Conservation (phyloP, 2,797 vertebrate species). For the Prionace glauca region DNA sequence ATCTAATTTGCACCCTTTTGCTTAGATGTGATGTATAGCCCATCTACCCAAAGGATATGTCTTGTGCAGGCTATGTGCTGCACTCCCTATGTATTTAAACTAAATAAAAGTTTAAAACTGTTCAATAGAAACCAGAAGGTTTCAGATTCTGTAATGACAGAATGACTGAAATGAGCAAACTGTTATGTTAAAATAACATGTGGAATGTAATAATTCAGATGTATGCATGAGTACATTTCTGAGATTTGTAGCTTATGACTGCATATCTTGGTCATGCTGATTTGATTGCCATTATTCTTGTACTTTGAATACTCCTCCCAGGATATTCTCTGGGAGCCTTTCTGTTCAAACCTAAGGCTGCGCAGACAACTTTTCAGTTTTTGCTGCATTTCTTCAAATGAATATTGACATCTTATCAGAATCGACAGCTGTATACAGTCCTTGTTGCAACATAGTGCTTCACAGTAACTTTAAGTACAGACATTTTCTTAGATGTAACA, state of each 20-base stretch:
- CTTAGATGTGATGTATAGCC: constrained; percentile 56
- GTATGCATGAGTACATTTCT: neutral
- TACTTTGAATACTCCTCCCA: neutral
- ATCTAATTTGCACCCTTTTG: constrained; percentile 58
- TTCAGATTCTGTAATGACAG: neutral
- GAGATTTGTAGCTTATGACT: constrained; percentile 8
- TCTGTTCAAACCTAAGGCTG: neutral
- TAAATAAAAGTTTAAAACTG: constrained; percentile 32
- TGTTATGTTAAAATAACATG: constrained; percentile 8
- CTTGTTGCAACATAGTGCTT: no score
- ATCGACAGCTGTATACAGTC: neutral
- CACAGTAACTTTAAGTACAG: neutral
- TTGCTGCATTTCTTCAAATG: neutral
- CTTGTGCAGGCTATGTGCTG: constrained; percentile 51
- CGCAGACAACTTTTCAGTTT: neutral
- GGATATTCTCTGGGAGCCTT: neutral
- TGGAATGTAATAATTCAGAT: neutral
- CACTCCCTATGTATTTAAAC: constrained; percentile 3
- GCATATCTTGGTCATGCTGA: neutral
- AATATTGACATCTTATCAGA: neutral
- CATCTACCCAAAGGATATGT: constrained; percentile 46
- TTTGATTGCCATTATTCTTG: neutral
- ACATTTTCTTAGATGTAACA: neutral
- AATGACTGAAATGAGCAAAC: constrained; percentile 9
- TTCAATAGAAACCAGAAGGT: neutral